These are phyloP conservation scores for Akabosia matsudoensis DNA, from an alignment of 1,140 invertebrate genomes.

Conservation along the genomic window DNA sequence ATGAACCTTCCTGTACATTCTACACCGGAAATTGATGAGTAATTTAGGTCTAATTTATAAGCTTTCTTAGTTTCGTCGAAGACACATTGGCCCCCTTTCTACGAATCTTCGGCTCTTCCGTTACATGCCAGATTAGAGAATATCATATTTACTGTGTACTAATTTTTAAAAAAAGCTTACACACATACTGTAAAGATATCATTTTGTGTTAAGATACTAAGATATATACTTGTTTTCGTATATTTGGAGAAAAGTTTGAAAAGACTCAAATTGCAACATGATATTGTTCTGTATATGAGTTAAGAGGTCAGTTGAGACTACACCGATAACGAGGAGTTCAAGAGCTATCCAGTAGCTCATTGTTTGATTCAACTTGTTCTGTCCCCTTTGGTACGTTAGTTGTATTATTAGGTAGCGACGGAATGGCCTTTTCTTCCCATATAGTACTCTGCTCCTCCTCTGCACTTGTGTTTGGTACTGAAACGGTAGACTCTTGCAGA, in stretches of 20 bases:
- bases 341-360: neutral
- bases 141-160: too few relatives aligned
- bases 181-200: neutral
- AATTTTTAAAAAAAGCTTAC: neutral
- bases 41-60: neutral
- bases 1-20: too few relatives aligned
- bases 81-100: neutral
- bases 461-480: neutral
- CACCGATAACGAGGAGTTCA: neutral
- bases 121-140: too few relatives aligned
- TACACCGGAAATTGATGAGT: neutral
- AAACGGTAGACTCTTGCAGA: neutral
- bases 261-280: too few relatives aligned
- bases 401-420: neutral
- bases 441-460: neutral
- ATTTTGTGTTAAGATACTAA: neutral
- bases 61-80: neutral
- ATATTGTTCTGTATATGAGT: too few relatives aligned
- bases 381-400: neutral
- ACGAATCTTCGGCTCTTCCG: too few relatives aligned
- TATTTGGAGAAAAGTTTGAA: too few relatives aligned
- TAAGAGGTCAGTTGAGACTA: too few relatives aligned
- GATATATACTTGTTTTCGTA: too few relatives aligned
- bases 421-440: constrained; percentile 17
- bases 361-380: neutral